Base-by-base conservation (phyloP, 2,113 vertebrate genomes). In the Oriolus oriolus region DNA sequence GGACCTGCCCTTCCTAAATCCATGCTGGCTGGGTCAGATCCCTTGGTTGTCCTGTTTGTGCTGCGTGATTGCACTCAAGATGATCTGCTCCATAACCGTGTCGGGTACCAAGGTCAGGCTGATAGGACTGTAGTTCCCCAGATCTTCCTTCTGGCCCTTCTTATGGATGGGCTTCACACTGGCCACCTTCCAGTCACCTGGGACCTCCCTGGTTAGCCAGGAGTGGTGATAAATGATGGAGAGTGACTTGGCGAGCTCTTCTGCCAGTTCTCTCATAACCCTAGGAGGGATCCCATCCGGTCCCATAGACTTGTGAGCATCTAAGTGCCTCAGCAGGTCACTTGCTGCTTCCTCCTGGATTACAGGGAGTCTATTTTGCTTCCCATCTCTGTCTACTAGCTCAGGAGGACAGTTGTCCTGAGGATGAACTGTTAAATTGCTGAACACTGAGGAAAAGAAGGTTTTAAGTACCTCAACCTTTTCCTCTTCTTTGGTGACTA, bases 231-330 rank as follows among this genome's bases (percentile, higher is more conserved):
- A 39, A 47, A 47, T 47, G 9, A 33, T 45, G 23, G 28, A 64
- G 23, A 39, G 8, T 0, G 1, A 22, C 14, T 33, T 21, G 23
- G 31, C 0, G 2, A 35, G 20, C 37, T 42, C 31, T 52, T 71
- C 37, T 4, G 2, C 5, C 59, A 33, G 18, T 2, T 53, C 11
- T 15, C 9, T 84, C 41, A 23, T 10, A 7, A 64, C 18, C 6
- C 22, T 39, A 37, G 59, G 19, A 45, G 9, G 33, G 41, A 45
- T 37, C 7, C 24, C 2, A 1, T 80, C 50, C 19, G 6, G 16
- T 37, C 33, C 33, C 41, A 45, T 37, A 31, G 20, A 54, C 39
- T 54, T 54, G 33, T 16, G 50, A 65, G 2, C 37, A 53, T 53
- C 59, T 28, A 42, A 44, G 31, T 7, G 16, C 16, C 61, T 56